Base-by-base conservation (phyloP, 2,113 vertebrate genomes). In the Atlantisia rogersi region DNA sequence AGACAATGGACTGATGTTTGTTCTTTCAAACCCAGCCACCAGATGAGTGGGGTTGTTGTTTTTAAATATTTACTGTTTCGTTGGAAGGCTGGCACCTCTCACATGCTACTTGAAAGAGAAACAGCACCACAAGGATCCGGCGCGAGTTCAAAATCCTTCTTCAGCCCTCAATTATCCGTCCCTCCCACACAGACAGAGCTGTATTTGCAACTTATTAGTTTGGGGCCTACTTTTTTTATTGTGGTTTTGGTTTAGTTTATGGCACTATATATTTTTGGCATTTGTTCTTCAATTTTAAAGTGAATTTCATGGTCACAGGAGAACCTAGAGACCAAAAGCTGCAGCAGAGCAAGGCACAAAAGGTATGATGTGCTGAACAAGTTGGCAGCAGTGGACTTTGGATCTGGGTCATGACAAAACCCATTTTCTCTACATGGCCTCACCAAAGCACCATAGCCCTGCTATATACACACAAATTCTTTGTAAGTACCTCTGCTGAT, bases 1-100 rank as follows among this genome's bases (percentile, higher is more conserved):
- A 96, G 92, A 95, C 91, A 95, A 95, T 79, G 68, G 52, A 48
- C 58, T 86, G 82, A 68, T 92, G 84, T 92, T 95, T 95, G 81
- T 63, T 83, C 73, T 95, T 95, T 95, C 46, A 88, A 91, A 80
- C 15, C 32, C 48, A 91, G 35, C 35, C 86, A 73, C 35, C 55
- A 90, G 32, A 82, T 73, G 88, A 94, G 44, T 55, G 69, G n/a
- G 62, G 55, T 18, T 48, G 52, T 83, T 94, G 75, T 56, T 90
- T 95, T 94, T 62, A 89, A 88, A 75, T 87, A 83, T 92, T 94
- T 96, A 59, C 40, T 62, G 58, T 70, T 94, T 93, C 0, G 0
- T 80, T 84, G 82, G 59, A 88, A 68, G 79, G 53, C 55, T 90
- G 78, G 65, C 59, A 80, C 46, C 9, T 93, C 67, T 88, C 40